phyloP scores from a whole-genome alignment of 2,797 vertebrate genomes.

The Hypotaenidia philippensis region DNA sequence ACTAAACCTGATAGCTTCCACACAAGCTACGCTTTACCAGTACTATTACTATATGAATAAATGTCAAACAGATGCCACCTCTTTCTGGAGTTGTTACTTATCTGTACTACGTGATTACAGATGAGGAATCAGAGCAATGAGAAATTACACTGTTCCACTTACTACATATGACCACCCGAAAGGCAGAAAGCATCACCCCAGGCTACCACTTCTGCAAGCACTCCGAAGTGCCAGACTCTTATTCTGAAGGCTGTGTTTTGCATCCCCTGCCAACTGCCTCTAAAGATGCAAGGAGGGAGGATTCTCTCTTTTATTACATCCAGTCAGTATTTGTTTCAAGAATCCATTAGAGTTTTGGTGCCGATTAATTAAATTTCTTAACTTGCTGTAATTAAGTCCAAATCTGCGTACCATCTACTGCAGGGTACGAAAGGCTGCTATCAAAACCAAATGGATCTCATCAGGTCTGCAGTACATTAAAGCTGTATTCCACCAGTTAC shows the following conservation, averaged over 20 bases:
- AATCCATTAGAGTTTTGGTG: slow-evolving; percentile 14
- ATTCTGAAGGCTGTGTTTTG: slow-evolving; percentile 40
- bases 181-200: background rate
- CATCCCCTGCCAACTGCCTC: slow-evolving; percentile 29
- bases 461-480: slow-evolving; percentile 65
- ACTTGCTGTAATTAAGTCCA: slow-evolving; percentile 33
- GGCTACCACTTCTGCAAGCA: background rate
- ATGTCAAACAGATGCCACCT: background rate
- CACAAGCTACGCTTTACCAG: background rate
- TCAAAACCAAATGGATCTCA: slow-evolving; percentile 68
- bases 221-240: slow-evolving; percentile 36
- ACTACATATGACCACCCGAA: background rate
- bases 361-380: slow-evolving; percentile 41
- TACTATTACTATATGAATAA: background rate
- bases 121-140: background rate
- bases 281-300: slow-evolving; percentile 18
- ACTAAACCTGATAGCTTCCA: background rate
- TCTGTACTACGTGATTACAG: background rate
- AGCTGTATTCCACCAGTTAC: slow-evolving; percentile 59
- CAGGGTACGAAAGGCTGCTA: slow-evolving; percentile 32
- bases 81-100: background rate
- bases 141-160: background rate
- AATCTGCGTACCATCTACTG: slow-evolving; percentile 29
- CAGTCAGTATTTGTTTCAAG: slow-evolving; percentile 19
- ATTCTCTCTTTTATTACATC: slow-evolving; percentile 50